Evolutionary conservation across 2,888 invertebrate species (phyloP), one percentile per base, ranked within the genome.

Genomic region (Leucozona laternaria): DNA sequence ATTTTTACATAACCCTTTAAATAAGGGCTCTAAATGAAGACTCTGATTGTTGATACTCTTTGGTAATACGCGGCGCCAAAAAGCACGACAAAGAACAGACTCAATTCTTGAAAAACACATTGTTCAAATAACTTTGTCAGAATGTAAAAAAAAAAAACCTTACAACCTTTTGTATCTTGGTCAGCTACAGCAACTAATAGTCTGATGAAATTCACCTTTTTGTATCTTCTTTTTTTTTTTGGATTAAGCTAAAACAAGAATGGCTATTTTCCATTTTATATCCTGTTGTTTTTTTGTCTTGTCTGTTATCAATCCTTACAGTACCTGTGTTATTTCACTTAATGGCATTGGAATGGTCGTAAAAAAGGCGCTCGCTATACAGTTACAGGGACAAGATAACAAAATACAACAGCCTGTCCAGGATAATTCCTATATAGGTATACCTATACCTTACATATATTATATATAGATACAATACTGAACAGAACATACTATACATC

Each of bases 261-360:
- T 82, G 86, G 66, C 82, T 50, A 55, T 86, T 78, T 82, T 75
- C 78, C 79, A 86, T 82, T 82, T 2, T 25, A 53, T 86, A 86
- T 86, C 79, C 76, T 62, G 37, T 31, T 73, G 11, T 66, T 25
- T 58, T 28, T 81, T 72, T 43, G n/a, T 70, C 70, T 31, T 70
- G 57, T 78, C 53, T 75, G 78, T 88, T 87, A 83, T 86, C 79
- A 83, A 77, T 79, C 55, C 76, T 53, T 71, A 53, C n/a, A 77
- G 81, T 87, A 87, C 87, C 87, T 83, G 87, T 87, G 83, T 87
- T 87, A 87, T 87, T 87, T 87, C 83, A 87, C 83, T 83, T 87
- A 83, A 86, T 86, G 71, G 82, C 86, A 78, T 20, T 75, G 82
- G 70, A 82, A 75, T 82, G 62, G 82, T 86, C 82, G 58, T 86